These are phyloP conservation scores for Bedellia somnulentella DNA, from an alignment of 2,888 invertebrate species.

Conservation along the genomic window DNA sequence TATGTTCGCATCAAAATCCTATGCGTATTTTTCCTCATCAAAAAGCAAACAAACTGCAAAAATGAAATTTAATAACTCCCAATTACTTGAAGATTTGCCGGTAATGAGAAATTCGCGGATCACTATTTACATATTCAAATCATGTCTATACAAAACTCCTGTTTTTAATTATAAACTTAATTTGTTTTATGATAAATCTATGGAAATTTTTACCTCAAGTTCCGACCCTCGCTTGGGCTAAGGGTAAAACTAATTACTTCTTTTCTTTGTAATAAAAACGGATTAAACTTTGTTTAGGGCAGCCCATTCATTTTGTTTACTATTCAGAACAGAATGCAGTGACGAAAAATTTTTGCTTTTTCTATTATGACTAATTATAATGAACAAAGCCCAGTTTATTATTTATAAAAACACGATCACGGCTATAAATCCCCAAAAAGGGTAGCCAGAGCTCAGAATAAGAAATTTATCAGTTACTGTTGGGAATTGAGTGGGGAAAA, in stretches of 20 bases:
- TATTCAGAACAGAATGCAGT: conserved; percentile 51
- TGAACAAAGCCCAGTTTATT: too few relatives aligned
- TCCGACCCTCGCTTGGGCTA: conserved; percentile 52
- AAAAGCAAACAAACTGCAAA: too few relatives aligned
- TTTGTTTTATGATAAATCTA: conserved; percentile 62
- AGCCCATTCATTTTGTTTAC: conserved; percentile 58
- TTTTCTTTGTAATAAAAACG: conserved; percentile 62
- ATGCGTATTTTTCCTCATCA: too few relatives aligned
- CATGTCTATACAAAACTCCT: conserved; percentile 56
- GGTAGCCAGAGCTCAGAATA: too few relatives aligned
- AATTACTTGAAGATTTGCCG: conserved; percentile 11
- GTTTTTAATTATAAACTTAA: conserved; percentile 63
- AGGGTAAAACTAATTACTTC: conserved; percentile 60
- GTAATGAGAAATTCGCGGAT: conserved; percentile 29
- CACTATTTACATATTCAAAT: conserved; percentile 57
- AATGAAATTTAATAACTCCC: not conserved
- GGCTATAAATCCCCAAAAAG: too few relatives aligned
- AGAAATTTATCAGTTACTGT: too few relatives aligned
- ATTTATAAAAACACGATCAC: too few relatives aligned
- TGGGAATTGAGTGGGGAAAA: too few relatives aligned
- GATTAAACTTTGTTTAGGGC: conserved; percentile 62
- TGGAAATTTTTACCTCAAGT: conserved; percentile 58
- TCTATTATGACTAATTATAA: too few relatives aligned
- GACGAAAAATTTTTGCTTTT: conserved; percentile 51
- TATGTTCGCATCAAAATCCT: too few relatives aligned